These are phyloP conservation scores for Galeruca laticollis DNA, from an alignment of 2,888 invertebrate species.

Conservation along the genomic window DNA sequence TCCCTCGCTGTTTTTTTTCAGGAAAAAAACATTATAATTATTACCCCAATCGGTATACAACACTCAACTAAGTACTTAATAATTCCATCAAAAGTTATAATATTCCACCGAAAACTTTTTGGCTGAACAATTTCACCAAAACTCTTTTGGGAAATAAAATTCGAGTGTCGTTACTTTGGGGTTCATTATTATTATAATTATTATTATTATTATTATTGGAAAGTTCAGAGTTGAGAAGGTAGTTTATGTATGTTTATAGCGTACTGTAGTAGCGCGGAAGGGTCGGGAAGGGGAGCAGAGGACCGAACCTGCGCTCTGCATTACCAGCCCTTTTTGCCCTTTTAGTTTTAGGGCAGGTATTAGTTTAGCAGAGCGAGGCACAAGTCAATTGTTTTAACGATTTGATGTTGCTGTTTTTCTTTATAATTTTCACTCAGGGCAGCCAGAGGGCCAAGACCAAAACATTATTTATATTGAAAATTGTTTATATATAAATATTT, in stretches of 20 bases:
- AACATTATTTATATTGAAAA: conserved; percentile 1
- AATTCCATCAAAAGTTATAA: neutral
- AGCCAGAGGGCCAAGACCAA: conserved; percentile 35
- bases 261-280: conserved; percentile 65
- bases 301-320: conserved; percentile 60
- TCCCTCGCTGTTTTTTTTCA: conserved; percentile 65
- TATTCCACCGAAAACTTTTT: neutral
- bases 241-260: conserved; percentile 68
- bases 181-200: conserved; percentile 39
- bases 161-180: conserved; percentile 9
- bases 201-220: conserved; percentile 65
- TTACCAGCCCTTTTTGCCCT: conserved; percentile 58
- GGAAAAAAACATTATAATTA: conserved; percentile 41
- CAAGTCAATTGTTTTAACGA: conserved; percentile 61
- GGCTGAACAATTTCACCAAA: neutral
- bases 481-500: neutral
- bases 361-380: conserved; percentile 64
- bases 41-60: neutral
- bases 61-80: neutral
- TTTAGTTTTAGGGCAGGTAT: conserved; percentile 59
- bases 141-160: neutral
- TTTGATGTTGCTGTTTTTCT: conserved; percentile 52
- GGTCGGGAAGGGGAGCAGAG: conserved; percentile 56
- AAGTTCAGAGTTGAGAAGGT: conserved; percentile 66
- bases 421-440: conserved; percentile 47